Evolutionary conservation across 2,888 invertebrate genomes (phyloP), one percentile per base, ranked within the genome.

Genomic region (Drosophila hawaiiensis): DNA sequence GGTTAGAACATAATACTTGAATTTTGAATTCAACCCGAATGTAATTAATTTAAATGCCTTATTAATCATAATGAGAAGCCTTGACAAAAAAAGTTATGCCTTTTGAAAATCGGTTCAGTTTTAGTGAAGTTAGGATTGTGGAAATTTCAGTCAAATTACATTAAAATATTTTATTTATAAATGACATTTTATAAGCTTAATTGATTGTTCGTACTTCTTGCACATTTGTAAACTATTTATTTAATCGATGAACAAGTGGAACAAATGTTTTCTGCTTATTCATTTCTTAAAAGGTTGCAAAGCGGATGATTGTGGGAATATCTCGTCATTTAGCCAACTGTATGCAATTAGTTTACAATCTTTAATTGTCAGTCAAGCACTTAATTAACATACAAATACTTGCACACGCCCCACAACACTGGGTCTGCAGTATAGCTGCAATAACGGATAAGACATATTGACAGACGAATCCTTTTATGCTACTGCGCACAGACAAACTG

Each of bases 351-450:
- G 82, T 65, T 68, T 49, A 73, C 64, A 68, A 56, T 49, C 56
- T 66, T 56, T 55, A 73, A 83, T 80, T 76, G 66, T 62, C 64
- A 73, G 47, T 35, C 72, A 66, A 54, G 62, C 67, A 67, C 61
- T 82, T 72, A 64, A 82, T 72, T 71, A 77, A 35, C 72, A 72
- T 10, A 67, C 59, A 63, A 58, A 70, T 69, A 41, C 64, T 35
- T 29, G 37, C n/a, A 35, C 64, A 58, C 31, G 31, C 31, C 35
- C 3, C 55, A 52, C 33, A 22, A n/a, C 58, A 62, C 29, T 60
- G 59, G 29, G 39, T 54, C 19, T 55, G 60, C 77, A 70, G 56
- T 63, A 63, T 76, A 50, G 59, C 60, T 68, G 68, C 78, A 68
- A 63, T 67, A 62, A 63, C 35, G 47, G 28, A 49, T 19, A 50